Conservation (phyloP, 2,797 vertebrate species). For the Scomberomorus guttatus region DNA sequence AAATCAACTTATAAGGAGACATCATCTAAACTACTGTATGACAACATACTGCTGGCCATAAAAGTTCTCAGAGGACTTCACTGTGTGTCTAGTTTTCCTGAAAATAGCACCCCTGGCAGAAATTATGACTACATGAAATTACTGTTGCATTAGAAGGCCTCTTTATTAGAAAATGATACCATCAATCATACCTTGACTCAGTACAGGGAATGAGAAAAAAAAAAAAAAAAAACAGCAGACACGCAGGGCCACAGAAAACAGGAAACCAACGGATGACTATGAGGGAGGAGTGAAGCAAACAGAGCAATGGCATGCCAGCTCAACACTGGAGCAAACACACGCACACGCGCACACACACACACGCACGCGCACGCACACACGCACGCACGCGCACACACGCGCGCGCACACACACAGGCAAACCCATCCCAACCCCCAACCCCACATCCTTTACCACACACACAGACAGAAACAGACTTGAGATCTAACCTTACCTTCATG, state of each 20-base stretch:
- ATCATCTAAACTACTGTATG: background rate
- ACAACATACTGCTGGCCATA: background rate
- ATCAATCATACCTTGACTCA: constrained; percentile 36
- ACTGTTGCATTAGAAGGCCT: constrained; percentile 11
- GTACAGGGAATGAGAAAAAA: constrained; percentile 34
- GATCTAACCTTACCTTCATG: constrained; percentile 99
- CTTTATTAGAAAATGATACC: constrained; percentile 31
- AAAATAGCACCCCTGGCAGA: constrained; percentile 31
- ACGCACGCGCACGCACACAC: constrained; percentile 48
- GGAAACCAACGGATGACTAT: constrained; percentile 74
- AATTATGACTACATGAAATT: background rate
- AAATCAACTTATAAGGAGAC: background rate
- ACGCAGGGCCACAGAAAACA: constrained; percentile 70
- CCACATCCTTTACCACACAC: constrained; percentile 51
- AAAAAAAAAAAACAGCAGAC: constrained; percentile 40
- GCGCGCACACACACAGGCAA: constrained; percentile 49
- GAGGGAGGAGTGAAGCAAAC: constrained; percentile 62
- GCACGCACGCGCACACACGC: constrained; percentile 38
- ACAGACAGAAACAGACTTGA: constrained; percentile 57
- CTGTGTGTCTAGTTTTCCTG: constrained; percentile 9
- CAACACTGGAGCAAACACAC: constrained; percentile 48
- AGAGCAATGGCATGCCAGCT: constrained; percentile 73
- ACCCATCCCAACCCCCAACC: constrained; percentile 48
- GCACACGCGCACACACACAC: constrained; percentile 36
- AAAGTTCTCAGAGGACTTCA: background rate